phyloP scores from a whole-genome alignment of 2,113 vertebrate species.

The Podocnemis expansa region DNA sequence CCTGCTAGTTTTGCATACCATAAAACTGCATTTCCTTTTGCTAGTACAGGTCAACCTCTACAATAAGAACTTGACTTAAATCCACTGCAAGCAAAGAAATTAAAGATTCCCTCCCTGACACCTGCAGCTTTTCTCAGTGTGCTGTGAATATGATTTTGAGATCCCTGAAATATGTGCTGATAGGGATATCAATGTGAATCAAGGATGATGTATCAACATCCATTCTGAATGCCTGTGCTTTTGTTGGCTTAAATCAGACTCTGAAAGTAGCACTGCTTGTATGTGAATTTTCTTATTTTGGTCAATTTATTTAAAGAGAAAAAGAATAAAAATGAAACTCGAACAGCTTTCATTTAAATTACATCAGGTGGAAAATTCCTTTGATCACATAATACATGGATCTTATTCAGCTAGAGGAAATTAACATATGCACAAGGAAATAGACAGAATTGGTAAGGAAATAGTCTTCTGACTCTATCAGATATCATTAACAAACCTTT shows the following conservation, averaged over 20 bases:
- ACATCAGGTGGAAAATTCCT: conserved; percentile 1
- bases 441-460: conserved; percentile 23
- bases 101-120: background rate
- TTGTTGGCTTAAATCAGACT: background rate
- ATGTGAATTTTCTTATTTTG: background rate
- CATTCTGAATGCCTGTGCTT: background rate
- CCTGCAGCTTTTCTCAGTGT: background rate
- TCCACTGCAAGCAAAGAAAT: background rate
- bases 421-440: background rate
- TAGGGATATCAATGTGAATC: fast-evolving
- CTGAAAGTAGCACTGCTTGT: background rate
- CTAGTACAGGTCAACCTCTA: background rate
- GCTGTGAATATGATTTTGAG: fast-evolving
- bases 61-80: background rate
- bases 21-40: background rate
- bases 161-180: background rate
- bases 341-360: conserved; percentile 62
- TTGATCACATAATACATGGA: conserved; percentile 55
- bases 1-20: conserved; percentile 6
- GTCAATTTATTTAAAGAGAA: conserved; percentile 3
- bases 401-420: background rate
- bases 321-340: conserved; percentile 50
- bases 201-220: background rate
- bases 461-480: background rate
- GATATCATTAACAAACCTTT: conserved; percentile 45